These are phyloP conservation scores for Odocoileus hemionus DNA, from an alignment of 2,113 vertebrate genomes.

Conservation along the genomic window DNA sequence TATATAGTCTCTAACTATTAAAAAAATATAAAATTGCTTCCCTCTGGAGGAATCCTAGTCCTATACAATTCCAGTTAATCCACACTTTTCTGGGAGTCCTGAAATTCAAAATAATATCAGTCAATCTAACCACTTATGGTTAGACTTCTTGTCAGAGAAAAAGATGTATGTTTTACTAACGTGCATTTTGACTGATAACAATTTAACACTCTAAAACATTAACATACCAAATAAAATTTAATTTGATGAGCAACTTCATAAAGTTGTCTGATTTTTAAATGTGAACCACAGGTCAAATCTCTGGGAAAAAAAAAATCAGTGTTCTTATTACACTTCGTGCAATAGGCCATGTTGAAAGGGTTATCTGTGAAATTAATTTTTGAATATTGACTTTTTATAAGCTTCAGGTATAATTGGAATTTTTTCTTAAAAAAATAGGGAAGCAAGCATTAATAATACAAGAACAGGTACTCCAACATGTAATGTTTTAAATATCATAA, in stretches of 20 bases:
- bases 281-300: background rate
- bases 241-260: slow-evolving; percentile 3
- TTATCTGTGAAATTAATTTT: slow-evolving; percentile 1
- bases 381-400: slow-evolving; percentile 30
- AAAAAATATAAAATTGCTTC: background rate
- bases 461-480: background rate
- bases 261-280: slow-evolving; percentile 22
- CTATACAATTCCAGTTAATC: background rate
- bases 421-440: background rate
- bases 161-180: slow-evolving; percentile 18
- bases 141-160: slow-evolving; percentile 4
- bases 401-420: background rate
- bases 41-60: background rate
- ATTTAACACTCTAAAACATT: background rate
- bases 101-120: background rate
- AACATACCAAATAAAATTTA: slow-evolving; percentile 35
- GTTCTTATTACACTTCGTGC: background rate
- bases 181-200: background rate
- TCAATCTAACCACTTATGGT: background rate
- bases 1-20: background rate
- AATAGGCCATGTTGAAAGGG: background rate
- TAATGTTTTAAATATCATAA: background rate
- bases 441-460: background rate
- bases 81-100: background rate
- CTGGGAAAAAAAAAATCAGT: background rate